Conservation (phyloP, 2,888 invertebrate genomes). For the Hemithea aestivaria region DNA sequence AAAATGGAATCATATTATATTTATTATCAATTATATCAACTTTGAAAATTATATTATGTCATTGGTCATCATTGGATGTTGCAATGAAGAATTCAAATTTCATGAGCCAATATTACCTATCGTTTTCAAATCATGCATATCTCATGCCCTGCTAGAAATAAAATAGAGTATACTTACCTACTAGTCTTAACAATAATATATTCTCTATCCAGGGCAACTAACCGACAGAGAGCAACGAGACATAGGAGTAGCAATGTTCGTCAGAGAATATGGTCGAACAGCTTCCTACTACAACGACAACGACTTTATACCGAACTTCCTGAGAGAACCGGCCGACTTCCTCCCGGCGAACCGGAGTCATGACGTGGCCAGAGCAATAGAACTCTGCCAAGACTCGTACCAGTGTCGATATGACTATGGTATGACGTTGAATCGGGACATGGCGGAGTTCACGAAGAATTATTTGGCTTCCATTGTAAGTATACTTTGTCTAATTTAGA, state of each 20-base stretch:
- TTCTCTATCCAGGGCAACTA: constrained; percentile 82
- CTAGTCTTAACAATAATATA: background rate
- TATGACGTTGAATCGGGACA: constrained; percentile 89
- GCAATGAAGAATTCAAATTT: no score
- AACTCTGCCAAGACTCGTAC: constrained; percentile 88
- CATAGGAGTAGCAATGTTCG: constrained; percentile 88
- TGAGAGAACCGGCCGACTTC: constrained; percentile 84
- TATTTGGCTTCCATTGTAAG: constrained; percentile 83
- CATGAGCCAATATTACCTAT: no score
- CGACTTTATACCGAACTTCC: constrained; percentile 87
- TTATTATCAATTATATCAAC: no score
- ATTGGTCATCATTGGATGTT: no score
- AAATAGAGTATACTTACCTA: no score
- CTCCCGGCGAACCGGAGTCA: constrained; percentile 84
- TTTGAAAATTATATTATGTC: no score
- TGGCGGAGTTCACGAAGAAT: constrained; percentile 92
- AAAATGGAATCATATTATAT: no score
- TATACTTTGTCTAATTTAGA: no score
- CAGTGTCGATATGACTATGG: constrained; percentile 94
- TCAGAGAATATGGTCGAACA: constrained; percentile 87
- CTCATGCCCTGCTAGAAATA: no score
- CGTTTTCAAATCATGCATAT: no score
- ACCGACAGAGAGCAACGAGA: constrained; percentile 86
- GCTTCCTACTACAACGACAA: constrained; percentile 90
- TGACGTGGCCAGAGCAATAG: constrained; percentile 81